phyloP scores from a whole-genome alignment of 2,113 vertebrate genomes.

The Paradisaea rubra region DNA sequence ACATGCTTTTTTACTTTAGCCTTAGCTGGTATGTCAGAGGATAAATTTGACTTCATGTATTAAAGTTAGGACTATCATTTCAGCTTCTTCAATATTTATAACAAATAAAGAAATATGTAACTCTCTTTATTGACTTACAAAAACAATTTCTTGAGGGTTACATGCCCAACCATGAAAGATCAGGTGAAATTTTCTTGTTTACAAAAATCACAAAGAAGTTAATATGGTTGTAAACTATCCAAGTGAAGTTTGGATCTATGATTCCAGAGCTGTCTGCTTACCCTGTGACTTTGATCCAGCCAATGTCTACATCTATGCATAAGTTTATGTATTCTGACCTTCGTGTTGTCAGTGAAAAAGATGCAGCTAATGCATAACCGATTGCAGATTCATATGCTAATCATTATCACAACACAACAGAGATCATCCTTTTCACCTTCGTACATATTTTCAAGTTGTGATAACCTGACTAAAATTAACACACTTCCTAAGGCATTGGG shows the following conservation, averaged over 20 bases:
- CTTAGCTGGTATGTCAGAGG: neutral
- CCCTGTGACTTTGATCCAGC: neutral
- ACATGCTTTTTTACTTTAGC: neutral
- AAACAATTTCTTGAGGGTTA: neutral
- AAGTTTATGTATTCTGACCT: neutral
- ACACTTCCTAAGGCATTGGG: neutral
- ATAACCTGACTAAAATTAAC: neutral
- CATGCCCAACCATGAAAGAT: neutral
- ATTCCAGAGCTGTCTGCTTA: neutral
- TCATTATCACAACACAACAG: neutral
- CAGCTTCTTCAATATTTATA: neutral
- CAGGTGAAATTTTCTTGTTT: neutral
- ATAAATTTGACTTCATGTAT: neutral
- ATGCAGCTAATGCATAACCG: neutral
- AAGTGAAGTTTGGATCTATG: neutral
- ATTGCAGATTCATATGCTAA: neutral
- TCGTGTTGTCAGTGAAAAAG: accelerated
- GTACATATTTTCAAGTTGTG: neutral
- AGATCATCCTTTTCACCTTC: neutral
- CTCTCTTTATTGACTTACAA: neutral
- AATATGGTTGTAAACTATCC: neutral
- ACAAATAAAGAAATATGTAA: neutral
- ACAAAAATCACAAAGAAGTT: neutral
- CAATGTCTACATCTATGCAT: neutral
- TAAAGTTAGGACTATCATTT: neutral